These are phyloP conservation scores for Frankliniella intonsa DNA, from an alignment of 2,888 invertebrate genomes.

Conservation along the genomic window DNA sequence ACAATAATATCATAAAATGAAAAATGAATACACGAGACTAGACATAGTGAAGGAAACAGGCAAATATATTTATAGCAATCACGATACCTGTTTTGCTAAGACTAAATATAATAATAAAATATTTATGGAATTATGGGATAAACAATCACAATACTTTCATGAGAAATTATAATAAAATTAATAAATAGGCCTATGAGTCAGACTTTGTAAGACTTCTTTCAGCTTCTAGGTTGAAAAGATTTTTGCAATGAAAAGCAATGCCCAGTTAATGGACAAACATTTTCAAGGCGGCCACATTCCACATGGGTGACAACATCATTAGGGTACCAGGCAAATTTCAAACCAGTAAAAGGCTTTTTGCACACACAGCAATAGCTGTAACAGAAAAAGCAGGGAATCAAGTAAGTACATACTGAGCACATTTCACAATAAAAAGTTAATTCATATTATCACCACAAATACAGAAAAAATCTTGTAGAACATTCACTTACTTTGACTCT, in stretches of 20 bases:
- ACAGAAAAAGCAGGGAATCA: constrained; percentile 31
- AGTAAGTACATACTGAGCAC: no score
- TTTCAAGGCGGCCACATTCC: constrained; percentile 42
- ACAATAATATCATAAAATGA: no score
- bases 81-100: no score
- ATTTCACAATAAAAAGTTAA: no score
- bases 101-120: no score
- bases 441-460: neutral
- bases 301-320: constrained; percentile 47
- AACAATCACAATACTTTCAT: neutral
- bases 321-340: constrained; percentile 47
- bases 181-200: neutral
- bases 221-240: neutral
- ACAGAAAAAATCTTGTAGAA: neutral
- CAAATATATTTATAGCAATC: no score
- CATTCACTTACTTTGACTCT: constrained; percentile 45
- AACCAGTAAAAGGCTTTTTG: constrained; percentile 45
- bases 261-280: constrained; percentile 40
- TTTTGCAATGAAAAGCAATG: constrained; percentile 14
- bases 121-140: no score
- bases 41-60: no score
- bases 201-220: neutral
- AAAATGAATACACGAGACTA: no score
- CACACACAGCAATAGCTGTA: constrained; percentile 48
- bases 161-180: neutral